Evolutionary conservation across 1,140 invertebrate genomes (phyloP).

Genomic region (Octopus sinensis): DNA sequence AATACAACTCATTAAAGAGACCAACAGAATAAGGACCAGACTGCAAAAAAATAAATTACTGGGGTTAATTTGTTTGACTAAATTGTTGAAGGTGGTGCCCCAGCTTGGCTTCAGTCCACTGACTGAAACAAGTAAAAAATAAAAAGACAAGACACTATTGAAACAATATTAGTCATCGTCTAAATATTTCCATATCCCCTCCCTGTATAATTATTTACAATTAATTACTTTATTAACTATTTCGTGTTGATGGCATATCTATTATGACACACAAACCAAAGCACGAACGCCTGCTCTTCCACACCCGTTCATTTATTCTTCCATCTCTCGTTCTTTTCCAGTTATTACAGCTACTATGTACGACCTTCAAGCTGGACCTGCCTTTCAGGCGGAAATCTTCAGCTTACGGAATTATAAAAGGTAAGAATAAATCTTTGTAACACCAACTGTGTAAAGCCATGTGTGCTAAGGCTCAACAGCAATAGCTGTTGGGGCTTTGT

Average conservation of each 20-base stretch:
- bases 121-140: not conserved
- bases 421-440: constrained; percentile 29
- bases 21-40: too few species aligned
- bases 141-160: not conserved
- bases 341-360: constrained; percentile 77
- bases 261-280: not conserved
- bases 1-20: too few species aligned
- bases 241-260: not conserved
- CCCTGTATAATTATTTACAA: not conserved
- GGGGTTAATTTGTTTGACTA: too few species aligned
- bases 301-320: not conserved
- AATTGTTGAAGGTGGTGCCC: too few species aligned
- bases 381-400: constrained; percentile 65
- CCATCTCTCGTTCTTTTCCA: constrained; percentile 51
- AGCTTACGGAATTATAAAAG: constrained; percentile 57
- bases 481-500: not conserved
- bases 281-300: not conserved
- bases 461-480: not conserved
- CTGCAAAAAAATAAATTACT: too few species aligned
- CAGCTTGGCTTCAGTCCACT: too few species aligned
- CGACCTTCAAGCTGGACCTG: constrained; percentile 75
- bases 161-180: not conserved
- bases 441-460: not conserved
- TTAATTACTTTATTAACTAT: not conserved
- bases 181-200: not conserved